Conservation (phyloP, 2,888 invertebrate species). For the Oxytorus armatus region DNA sequence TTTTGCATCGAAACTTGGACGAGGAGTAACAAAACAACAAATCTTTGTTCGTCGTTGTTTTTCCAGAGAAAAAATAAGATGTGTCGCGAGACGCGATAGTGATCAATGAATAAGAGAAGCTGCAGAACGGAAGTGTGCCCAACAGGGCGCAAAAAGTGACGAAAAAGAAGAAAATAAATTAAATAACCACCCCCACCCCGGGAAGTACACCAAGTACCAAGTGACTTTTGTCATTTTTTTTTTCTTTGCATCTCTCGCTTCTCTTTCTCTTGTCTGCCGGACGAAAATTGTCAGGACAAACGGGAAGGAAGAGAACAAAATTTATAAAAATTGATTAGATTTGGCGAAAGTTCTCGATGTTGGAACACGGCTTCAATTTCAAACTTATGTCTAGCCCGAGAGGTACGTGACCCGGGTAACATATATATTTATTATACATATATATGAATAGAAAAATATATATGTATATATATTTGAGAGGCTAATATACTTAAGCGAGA, state of each 20-base stretch:
- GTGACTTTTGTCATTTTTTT: conserved; percentile 11
- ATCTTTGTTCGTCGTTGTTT: not conserved
- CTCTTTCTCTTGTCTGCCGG: no score
- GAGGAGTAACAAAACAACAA: not conserved
- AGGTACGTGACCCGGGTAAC: not conserved
- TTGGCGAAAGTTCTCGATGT: not conserved
- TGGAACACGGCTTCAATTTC: not conserved
- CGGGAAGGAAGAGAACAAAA: not conserved
- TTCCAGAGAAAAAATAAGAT: not conserved
- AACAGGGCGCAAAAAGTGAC: conserved; percentile 61
- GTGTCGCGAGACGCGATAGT: not conserved
- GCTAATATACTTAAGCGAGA: conserved; percentile 3
- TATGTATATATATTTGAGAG: conserved; percentile 6
- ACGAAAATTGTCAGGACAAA: not conserved
- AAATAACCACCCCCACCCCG: not conserved
- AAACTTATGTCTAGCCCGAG: conserved; percentile 21
- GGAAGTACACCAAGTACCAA: conserved; percentile 2
- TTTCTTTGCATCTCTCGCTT: not conserved
- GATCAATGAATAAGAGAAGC: conserved; percentile 63
- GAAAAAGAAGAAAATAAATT: not conserved
- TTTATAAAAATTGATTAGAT: not conserved
- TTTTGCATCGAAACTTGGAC: not conserved
- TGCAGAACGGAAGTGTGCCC: conserved; percentile 60
- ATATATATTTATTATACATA: conserved; percentile 2
- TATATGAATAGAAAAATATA: conserved; percentile 10